Evolutionary conservation across 2,888 invertebrate genomes (phyloP), one percentile per base, ranked within the genome.

Genomic region (Ectemnius lituratus): DNA sequence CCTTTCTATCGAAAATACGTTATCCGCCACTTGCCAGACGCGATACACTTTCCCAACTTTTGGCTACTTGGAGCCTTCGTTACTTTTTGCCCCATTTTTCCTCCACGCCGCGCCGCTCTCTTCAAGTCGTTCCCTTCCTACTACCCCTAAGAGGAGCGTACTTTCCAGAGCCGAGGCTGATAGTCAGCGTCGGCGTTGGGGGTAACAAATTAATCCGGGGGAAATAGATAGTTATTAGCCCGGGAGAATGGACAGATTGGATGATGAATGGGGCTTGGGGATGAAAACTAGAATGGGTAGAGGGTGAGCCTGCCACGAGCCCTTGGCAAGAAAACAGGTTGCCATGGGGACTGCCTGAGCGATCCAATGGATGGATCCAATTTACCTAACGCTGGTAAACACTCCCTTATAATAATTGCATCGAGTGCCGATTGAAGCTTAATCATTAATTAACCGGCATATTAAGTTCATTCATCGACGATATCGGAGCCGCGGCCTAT

Each of bases 1-100:
- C 20, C 61, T 69, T 62, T 63, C 74, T 60, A 63, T 72, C 73
- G 73, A 69, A 75, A 75, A 75, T 75, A 65, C 65, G 68, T 75
- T 73, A 64, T 49, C 75, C 64, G 16, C n/a, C 60, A 60, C 59
- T 75, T 59, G 64, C 61, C 49, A 63, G 20, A 8, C 59, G 67
- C 62, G 65, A 64, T 73, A 68, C 73, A 73, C 72, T 75, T 63
- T 62, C 11, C 13, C n/a, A 69, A 64, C 63, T 72, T 69, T 69
- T 49, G 59, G 60, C 16, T 57, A 52, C n/a, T n/a, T 16, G 28
- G 37, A 57, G 63, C 62, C 59, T 63, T 69, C 56, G 18, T 28
- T 27, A 37, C 37, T 37, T 37, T 37, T 37, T 37, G 37, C 37
- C 37, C 37, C 37, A 37, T 37, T 37, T 37, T 37, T 11, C 37